A percentile compares a stretch with the other conserved stretches of the same genome.
These are phyloP conservation scores for Helicolenus hilgendorfi DNA, from an alignment of 2,797 vertebrate species.

Conservation along the genomic window DNA sequence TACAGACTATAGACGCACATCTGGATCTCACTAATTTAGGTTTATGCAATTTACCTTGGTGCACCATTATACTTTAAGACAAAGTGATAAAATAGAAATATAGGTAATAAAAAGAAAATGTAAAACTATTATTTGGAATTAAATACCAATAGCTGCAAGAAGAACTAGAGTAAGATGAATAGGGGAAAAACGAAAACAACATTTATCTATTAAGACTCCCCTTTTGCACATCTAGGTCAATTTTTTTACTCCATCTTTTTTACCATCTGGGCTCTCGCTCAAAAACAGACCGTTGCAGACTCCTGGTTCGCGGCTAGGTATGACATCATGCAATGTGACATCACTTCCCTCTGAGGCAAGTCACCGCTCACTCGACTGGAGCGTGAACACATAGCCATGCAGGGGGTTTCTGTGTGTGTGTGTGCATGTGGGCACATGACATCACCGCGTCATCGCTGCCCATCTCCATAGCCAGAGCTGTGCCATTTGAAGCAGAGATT, in stretches of 20 bases:
- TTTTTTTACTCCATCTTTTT: constrained; percentile 45
- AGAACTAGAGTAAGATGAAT: neutral
- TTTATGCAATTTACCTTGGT: neutral
- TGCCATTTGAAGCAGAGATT: constrained; percentile 76
- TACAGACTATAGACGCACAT: neutral
- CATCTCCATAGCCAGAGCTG: constrained; percentile 71
- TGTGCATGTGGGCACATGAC: constrained; percentile 71
- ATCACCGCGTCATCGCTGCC: constrained; percentile 82
- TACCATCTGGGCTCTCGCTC: constrained; percentile 58
- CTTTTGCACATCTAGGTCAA: constrained; percentile 65
- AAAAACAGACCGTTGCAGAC: constrained; percentile 60
- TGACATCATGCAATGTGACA: constrained; percentile 85
- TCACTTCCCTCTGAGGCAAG: constrained; percentile 84
- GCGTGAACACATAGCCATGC: constrained; percentile 69
- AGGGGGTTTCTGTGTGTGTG: constrained; percentile 29
- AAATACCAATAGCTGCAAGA: neutral
- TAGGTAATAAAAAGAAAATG: neutral
- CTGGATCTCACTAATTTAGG: neutral
- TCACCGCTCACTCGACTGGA: constrained; percentile 75
- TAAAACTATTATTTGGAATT: neutral
- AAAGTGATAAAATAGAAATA: neutral
- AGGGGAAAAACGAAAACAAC: neutral
- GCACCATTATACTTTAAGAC: neutral
- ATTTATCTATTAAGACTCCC: constrained; percentile 13
- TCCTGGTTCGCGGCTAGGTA: constrained; percentile 58